These are phyloP conservation scores for Danio jaintianensis DNA, from an alignment of 2,797 vertebrate species.

Conservation along the genomic window DNA sequence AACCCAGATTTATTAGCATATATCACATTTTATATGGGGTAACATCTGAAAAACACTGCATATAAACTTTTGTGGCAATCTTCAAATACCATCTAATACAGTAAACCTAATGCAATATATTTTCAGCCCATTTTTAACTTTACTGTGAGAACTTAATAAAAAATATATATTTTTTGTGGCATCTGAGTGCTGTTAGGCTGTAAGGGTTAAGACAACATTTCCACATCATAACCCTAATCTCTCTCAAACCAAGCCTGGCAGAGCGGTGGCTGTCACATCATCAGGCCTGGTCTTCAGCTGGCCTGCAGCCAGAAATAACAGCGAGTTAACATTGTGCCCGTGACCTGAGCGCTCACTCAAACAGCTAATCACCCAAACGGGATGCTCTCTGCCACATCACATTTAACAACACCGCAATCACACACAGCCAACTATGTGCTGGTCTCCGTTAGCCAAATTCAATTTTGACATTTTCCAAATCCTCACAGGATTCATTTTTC, in stretches of 20 bases:
- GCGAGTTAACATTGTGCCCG: conserved; percentile 9
- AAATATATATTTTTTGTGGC: neutral
- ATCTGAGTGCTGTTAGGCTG: conserved; percentile 5
- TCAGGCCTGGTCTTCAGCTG: conserved; percentile 25
- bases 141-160: neutral
- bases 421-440: conserved; percentile 6
- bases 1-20: too few species aligned
- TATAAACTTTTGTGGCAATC: neutral
- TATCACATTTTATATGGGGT: too few species aligned
- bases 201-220: conserved; percentile 38
- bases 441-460: neutral
- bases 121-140: neutral
- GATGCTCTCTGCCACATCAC: conserved; percentile 12
- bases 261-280: conserved; percentile 28
- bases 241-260: neutral
- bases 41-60: neutral
- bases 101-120: neutral
- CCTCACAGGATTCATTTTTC: neutral
- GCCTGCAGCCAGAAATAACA: conserved; percentile 41
- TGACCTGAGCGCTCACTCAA: conserved; percentile 35
- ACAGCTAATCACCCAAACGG: conserved; percentile 21
- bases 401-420: neutral
- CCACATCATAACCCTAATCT: conserved; percentile 51
- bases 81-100: neutral
- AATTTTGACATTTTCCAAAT: conserved; percentile 11